Conservation (phyloP, 2,888 invertebrate genomes). For the Oxystoma pomonae region DNA sequence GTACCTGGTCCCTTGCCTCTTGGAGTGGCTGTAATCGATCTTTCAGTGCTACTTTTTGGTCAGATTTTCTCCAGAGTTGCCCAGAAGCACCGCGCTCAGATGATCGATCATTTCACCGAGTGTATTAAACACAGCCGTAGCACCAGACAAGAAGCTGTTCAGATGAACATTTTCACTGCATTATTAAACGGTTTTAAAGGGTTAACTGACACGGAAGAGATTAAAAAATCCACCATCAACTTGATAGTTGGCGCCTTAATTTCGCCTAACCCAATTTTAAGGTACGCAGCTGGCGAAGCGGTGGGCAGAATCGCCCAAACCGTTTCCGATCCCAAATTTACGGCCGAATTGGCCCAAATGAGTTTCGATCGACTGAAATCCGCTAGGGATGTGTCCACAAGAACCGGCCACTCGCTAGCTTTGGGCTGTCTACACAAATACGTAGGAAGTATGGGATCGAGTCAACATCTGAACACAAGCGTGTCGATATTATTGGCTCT, state of each 20-base stretch:
- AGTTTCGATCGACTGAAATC: slow-evolving; percentile 85
- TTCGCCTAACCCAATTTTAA: slow-evolving; percentile 66
- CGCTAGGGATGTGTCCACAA: slow-evolving; percentile 79
- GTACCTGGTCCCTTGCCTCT: slow-evolving; percentile 81
- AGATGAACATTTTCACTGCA: slow-evolving; percentile 95
- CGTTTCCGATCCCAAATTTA: slow-evolving; percentile 79
- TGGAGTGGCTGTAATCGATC: slow-evolving; percentile 94
- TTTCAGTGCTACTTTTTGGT: slow-evolving; percentile 89
- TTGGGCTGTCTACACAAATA: slow-evolving; percentile 95
- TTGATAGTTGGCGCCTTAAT: slow-evolving; percentile 68
- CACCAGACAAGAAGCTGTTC: slow-evolving; percentile 88
- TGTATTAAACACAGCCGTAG: slow-evolving; percentile 93
- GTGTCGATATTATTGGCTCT: slow-evolving; percentile 91
- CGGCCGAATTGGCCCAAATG: slow-evolving; percentile 83
- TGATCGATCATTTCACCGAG: slow-evolving; percentile 95
- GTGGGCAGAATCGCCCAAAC: slow-evolving; percentile 91
- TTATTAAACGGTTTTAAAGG: slow-evolving; percentile 81
- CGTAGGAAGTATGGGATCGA: slow-evolving; percentile 93
- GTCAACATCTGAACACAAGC: slow-evolving; percentile 90
- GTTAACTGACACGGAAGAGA: slow-evolving; percentile 83
- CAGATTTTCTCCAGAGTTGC: slow-evolving; percentile 92
- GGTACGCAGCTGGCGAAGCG: slow-evolving; percentile 94
- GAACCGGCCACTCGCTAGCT: slow-evolving; percentile 86
- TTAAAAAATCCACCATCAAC: slow-evolving; percentile 77
- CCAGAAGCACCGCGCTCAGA: slow-evolving; percentile 94